Evolutionary conservation across 2,888 invertebrate species (phyloP).

Genomic region (Nasonia oneida): DNA sequence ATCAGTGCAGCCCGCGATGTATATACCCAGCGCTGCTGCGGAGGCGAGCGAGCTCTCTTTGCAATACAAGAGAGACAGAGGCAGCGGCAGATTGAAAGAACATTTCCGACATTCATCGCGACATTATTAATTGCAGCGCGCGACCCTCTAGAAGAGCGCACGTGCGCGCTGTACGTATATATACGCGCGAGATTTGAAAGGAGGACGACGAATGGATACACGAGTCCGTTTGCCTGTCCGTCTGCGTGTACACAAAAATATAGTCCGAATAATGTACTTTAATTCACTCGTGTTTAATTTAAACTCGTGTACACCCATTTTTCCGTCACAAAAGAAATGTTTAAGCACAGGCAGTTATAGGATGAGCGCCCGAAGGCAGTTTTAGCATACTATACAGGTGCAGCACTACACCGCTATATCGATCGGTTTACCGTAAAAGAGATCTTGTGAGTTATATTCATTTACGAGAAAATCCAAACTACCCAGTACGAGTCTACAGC

Average conservation of each 20-base stretch:
- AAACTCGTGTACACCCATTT: too few relatives aligned
- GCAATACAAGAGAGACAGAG: background rate
- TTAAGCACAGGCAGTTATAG: too few relatives aligned
- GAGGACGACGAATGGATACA: background rate
- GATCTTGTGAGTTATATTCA: too few relatives aligned
- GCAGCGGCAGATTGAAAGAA: slow-evolving; percentile 50
- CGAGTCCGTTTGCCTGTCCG: background rate
- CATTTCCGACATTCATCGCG: slow-evolving; percentile 61
- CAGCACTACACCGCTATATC: too few relatives aligned
- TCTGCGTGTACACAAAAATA: background rate
- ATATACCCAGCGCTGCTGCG: background rate
- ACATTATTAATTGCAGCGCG: slow-evolving; percentile 60
- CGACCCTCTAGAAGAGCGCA: slow-evolving; percentile 36
- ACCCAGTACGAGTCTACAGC: too few relatives aligned
- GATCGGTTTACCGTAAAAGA: too few relatives aligned
- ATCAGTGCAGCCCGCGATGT: background rate
- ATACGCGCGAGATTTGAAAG: slow-evolving; percentile 15
- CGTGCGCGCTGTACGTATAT: background rate
- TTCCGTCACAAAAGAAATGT: too few relatives aligned
- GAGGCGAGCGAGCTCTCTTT: background rate
- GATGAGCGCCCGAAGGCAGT: too few relatives aligned
- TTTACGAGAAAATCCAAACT: too few relatives aligned
- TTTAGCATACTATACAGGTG: too few relatives aligned
- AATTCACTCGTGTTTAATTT: too few relatives aligned
- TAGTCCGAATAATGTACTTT: too few relatives aligned